A percentile compares a stretch with the other conserved stretches of the same genome.
Evolutionary conservation across 2,888 invertebrate species (phyloP).

Genomic region (Drosophila atripex): DNA sequence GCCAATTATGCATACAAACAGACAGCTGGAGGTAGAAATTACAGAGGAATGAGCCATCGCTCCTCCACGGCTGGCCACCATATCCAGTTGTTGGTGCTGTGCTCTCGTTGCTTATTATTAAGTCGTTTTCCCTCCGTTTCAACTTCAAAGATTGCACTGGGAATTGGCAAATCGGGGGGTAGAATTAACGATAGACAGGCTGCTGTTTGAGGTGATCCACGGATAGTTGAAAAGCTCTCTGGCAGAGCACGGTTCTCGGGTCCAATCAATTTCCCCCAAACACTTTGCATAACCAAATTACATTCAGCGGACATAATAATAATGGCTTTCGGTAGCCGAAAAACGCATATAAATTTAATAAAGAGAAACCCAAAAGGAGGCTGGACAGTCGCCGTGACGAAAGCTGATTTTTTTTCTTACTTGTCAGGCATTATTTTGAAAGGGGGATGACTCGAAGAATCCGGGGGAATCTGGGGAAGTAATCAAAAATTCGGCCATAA

Average conservation of each 20-base stretch:
- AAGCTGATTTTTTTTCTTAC: constrained; percentile 69
- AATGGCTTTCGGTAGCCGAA: constrained; percentile 57
- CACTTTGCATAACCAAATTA: constrained; percentile 45
- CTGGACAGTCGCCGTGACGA: constrained; percentile 61
- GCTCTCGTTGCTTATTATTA: constrained; percentile 67
- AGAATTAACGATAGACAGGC: constrained; percentile 27
- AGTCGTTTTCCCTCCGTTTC: constrained; percentile 55
- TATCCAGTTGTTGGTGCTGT: constrained; percentile 1
- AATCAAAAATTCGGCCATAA: constrained; percentile 73
- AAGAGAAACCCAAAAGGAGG: constrained; percentile 45
- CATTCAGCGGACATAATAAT: constrained; percentile 14
- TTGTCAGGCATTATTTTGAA: constrained; percentile 48
- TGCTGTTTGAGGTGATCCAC: constrained; percentile 41
- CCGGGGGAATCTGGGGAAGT: constrained; percentile 39
- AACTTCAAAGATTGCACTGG: constrained; percentile 60
- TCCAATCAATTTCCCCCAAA: constrained; percentile 24
- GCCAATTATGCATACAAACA: constrained; percentile 66
- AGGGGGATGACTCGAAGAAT: constrained; percentile 20
- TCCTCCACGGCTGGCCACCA: not conserved
- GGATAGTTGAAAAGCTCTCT: constrained; percentile 41
- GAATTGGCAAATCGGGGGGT: constrained; percentile 32
- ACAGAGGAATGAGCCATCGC: constrained; percentile 31
- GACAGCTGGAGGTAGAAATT: constrained; percentile 46
- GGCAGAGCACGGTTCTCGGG: constrained; percentile 14
- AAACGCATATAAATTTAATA: constrained; percentile 43